Conservation (phyloP, 1,140 invertebrate genomes). For the Lucilia cuprina region DNA sequence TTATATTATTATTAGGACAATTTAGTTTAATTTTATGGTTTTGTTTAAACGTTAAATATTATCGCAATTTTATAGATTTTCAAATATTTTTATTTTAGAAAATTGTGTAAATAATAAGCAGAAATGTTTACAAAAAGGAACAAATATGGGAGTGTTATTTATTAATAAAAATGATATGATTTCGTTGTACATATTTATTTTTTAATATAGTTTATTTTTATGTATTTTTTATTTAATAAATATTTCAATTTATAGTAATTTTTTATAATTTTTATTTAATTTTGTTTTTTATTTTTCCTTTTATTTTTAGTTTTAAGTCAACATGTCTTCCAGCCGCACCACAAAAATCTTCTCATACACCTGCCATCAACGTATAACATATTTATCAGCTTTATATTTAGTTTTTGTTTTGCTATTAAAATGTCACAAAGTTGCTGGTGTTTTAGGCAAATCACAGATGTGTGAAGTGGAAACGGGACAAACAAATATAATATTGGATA, state of each 20-base stretch:
- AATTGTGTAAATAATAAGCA: too few relatives aligned
- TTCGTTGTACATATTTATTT: too few relatives aligned
- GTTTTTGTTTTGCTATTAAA: constrained; percentile 43
- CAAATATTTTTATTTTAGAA: not conserved
- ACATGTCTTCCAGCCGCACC: not conserved
- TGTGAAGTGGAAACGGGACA: constrained; percentile 79
- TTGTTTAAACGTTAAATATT: not conserved
- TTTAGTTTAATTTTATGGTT: not conserved
- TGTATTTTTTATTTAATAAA: not conserved
- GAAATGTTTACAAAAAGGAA: too few relatives aligned
- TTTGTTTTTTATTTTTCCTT: constrained; percentile 16
- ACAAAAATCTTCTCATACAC: constrained; percentile 30
- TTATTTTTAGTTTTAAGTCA: constrained; percentile 18
- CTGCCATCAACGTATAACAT: constrained; percentile 28
- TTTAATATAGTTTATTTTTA: not conserved
- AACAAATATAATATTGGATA: constrained; percentile 87
- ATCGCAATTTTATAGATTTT: not conserved
- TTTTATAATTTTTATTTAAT: not conserved
- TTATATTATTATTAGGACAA: not conserved
- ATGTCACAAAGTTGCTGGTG: constrained; percentile 44
- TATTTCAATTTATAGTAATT: not conserved
- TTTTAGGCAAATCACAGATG: constrained; percentile 59
- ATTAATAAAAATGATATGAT: too few relatives aligned
- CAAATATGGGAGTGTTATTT: too few relatives aligned
- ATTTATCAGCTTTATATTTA: constrained; percentile 27